These are phyloP conservation scores for Falco cherrug DNA, from an alignment of 2,797 vertebrate species.

Conservation along the genomic window DNA sequence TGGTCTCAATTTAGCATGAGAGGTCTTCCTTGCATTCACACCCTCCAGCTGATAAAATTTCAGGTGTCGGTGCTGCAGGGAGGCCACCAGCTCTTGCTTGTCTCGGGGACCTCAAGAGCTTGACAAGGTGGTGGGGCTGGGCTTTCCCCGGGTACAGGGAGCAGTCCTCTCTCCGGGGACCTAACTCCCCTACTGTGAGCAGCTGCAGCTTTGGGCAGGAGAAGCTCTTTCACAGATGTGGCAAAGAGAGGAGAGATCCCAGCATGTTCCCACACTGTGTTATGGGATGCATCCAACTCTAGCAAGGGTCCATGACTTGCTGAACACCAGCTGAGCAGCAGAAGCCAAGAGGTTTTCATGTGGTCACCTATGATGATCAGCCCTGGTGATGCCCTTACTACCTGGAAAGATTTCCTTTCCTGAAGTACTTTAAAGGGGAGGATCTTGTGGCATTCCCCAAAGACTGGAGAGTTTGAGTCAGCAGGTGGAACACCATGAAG, in stretches of 20 bases:
- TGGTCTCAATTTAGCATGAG: neutral
- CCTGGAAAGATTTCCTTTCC: neutral
- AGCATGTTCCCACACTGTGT: neutral
- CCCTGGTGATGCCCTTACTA: neutral
- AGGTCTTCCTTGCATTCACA: neutral
- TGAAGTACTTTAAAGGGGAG: neutral
- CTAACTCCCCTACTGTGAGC: too few species aligned
- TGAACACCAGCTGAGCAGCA: neutral
- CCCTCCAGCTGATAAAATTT: neutral
- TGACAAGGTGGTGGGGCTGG: neutral
- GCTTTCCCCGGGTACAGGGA: fast-evolving
- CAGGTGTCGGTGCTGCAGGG: neutral
- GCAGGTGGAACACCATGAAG: neutral
- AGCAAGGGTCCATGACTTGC: neutral
- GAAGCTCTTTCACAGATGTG: neutral
- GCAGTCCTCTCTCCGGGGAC: neutral
- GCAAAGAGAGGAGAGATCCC: neutral
- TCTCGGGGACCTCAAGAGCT: neutral
- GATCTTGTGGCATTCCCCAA: neutral
- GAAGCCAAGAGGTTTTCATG: neutral
- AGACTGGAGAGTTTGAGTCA: neutral
- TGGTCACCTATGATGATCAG: neutral
- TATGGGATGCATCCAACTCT: neutral
- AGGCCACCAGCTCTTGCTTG: neutral
- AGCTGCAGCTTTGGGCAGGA: neutral